Base-by-base conservation (phyloP, 2,113 vertebrate species). In the Deroptyus accipitrinus region DNA sequence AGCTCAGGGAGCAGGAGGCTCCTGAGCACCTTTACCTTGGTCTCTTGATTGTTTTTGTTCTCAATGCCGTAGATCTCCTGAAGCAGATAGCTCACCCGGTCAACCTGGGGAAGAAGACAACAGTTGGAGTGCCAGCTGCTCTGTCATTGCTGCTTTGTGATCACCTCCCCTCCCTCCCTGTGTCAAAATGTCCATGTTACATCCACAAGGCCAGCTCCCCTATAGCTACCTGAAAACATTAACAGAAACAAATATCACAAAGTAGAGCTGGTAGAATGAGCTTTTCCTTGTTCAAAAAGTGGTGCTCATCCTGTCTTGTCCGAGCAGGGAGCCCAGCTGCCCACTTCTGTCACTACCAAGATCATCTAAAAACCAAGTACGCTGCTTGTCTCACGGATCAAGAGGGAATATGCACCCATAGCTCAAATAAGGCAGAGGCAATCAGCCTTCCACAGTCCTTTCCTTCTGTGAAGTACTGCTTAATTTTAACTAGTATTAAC, bases 41-140 rank as follows among this genome's bases (percentile, higher is more conserved):
- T 99, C 94, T 99, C 99, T 94, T 99, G 99, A 97, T 99, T 99
- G 98, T 99, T 99, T 96, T 99, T 99, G 97, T 99, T 99, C 97
- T 99, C 99, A 2, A 99, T 99, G 91, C 99, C 99, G 0, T 99
- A 99, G 97, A 99, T 99, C 98, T 99, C 99, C 98, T 99, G 99
- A 17, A 99, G 98, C 91, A 99, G 97, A 96, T 99, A 99, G 97
- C 99, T 99, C 95, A 99, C 99, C 33, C 99, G 98, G 95, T 99
- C 99, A 95, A 99, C 99, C 99, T 99, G 59, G 35, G 66, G 37
- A 80, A 84, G 24, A 96, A 75, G 52, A 80, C 61, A 31, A 74
- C 16, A 85, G 27, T 12, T 91, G 39, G 27, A 95, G 27, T 37
- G 57, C 7, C 70, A 87, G 55, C 44, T 68, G 68, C 57, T 75